Evolutionary conservation across 2,888 invertebrate genomes (phyloP).

Genomic region (Clusia tigrina): DNA sequence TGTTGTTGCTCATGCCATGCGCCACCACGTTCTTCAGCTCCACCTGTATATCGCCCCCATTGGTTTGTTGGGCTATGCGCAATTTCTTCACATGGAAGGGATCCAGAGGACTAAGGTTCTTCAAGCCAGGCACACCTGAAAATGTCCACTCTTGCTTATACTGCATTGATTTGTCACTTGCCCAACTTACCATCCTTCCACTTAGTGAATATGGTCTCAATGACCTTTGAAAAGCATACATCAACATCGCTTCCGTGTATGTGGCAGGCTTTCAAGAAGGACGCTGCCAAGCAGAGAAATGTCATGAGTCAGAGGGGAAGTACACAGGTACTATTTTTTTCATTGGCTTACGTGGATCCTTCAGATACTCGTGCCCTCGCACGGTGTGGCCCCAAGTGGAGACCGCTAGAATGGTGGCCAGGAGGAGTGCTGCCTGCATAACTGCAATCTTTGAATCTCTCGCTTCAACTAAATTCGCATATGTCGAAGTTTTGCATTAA

Average conservation of each 20-base stretch:
- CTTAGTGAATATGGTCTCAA: conserved; percentile 37
- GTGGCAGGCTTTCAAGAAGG: conserved; percentile 34
- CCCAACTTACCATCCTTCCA: conserved; percentile 37
- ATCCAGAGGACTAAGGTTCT: conserved; percentile 39
- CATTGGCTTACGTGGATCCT: conserved; percentile 35
- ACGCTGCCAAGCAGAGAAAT: conserved; percentile 25
- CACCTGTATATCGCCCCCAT: conserved; percentile 36
- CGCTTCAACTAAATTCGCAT: conserved; percentile 9
- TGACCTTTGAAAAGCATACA: conserved; percentile 24
- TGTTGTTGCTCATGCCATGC: conserved; percentile 38
- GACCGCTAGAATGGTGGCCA: conserved; percentile 28
- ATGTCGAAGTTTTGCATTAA: background rate
- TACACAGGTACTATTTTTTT: background rate
- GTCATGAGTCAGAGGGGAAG: background rate
- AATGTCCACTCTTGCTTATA: background rate
- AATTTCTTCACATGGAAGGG: conserved; percentile 42
- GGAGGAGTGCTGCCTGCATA: conserved; percentile 20
- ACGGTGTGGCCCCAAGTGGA: conserved; percentile 7
- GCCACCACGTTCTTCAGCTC: conserved; percentile 40
- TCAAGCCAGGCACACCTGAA: conserved; percentile 42
- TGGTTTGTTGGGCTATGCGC: conserved; percentile 39
- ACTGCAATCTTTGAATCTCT: conserved; percentile 27
- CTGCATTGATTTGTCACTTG: background rate
- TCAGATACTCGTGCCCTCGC: conserved; percentile 30
- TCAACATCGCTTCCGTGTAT: conserved; percentile 23